Evolutionary conservation across 1,140 invertebrate species (phyloP).

Genomic region (Trichonephila inaurata): DNA sequence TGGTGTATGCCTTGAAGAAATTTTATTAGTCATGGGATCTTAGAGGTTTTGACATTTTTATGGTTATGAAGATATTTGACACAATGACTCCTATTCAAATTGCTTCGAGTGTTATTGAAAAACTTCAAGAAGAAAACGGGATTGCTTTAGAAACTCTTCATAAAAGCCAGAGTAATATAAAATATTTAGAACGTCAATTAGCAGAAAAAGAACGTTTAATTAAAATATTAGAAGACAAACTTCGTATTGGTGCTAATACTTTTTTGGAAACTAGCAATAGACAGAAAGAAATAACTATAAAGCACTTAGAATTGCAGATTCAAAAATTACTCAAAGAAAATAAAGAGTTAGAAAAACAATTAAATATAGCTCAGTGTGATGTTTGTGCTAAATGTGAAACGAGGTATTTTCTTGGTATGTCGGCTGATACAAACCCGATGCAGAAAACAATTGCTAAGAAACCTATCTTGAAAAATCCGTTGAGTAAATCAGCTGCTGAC

Average conservation of each 20-base stretch:
- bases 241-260: slow-evolving; percentile 44
- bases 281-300: slow-evolving; percentile 67
- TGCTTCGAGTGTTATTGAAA: slow-evolving; percentile 49
- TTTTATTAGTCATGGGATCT: neutral
- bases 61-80: neutral
- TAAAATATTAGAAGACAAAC: slow-evolving; percentile 48
- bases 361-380: slow-evolving; percentile 11
- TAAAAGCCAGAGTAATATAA: slow-evolving; percentile 50
- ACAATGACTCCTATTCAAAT: slow-evolving; percentile 58
- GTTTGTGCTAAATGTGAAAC: slow-evolving; percentile 62
- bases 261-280: slow-evolving; percentile 23
- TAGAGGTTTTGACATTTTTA: neutral
- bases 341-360: slow-evolving; percentile 53
- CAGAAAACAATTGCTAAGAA: neutral
- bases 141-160: slow-evolving; percentile 48
- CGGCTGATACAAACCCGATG: neutral
- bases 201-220: slow-evolving; percentile 48
- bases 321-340: slow-evolving; percentile 62
- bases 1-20: neutral
- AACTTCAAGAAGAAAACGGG: slow-evolving; percentile 69
- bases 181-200: slow-evolving; percentile 35
- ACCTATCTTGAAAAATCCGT: neutral
- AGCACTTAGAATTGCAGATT: slow-evolving; percentile 65
- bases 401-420: neutral
- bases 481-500: neutral